Conservation (phyloP, 2,797 vertebrate species). For the Coccyzus lansbergi region DNA sequence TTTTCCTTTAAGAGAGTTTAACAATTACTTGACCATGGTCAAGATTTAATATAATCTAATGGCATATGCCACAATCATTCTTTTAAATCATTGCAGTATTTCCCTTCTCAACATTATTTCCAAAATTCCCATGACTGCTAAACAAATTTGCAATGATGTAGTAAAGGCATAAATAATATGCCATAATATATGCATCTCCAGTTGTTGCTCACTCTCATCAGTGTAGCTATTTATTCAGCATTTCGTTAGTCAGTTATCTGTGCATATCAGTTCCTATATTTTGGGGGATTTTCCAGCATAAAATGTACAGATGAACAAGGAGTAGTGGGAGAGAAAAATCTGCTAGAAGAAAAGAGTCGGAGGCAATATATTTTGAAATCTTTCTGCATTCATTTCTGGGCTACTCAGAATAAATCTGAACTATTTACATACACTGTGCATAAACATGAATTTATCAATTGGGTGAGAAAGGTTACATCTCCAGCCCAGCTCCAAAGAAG, state of each 20-base stretch:
- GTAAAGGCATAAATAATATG: neutral
- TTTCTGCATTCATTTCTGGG: neutral
- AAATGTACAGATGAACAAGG: neutral
- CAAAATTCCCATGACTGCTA: neutral
- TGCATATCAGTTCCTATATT: neutral
- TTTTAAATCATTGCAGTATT: neutral
- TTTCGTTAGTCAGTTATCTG: neutral
- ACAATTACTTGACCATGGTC: neutral
- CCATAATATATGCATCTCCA: neutral
- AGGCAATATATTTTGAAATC: neutral
- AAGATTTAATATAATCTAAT: neutral
- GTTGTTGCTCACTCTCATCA: neutral
- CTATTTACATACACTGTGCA: neutral
- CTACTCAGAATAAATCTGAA: neutral
- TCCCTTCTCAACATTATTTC: neutral
- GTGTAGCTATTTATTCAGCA: neutral
- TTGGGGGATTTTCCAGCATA: neutral
- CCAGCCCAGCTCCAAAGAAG: constrained; percentile 13
- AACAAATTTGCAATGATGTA: neutral
- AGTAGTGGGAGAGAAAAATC: neutral
- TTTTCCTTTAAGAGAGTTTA: neutral
- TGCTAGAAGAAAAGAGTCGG: neutral
- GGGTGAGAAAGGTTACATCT: constrained; percentile 32
- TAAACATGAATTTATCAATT: neutral
- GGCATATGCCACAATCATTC: neutral